Evolutionary conservation across 1,140 invertebrate species (phyloP).

Genomic region (Dysdera silvatica): DNA sequence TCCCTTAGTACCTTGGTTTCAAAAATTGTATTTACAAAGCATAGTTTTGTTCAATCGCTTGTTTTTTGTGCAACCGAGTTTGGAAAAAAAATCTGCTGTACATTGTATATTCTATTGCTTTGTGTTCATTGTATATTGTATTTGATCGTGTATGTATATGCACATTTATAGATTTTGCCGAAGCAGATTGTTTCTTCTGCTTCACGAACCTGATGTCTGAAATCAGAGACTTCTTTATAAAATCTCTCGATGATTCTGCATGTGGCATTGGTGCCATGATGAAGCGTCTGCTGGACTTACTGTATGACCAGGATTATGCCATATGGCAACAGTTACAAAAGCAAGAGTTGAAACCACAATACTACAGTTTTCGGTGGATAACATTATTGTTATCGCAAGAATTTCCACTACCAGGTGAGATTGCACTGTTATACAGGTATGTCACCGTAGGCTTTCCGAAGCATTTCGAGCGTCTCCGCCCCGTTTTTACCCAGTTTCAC

Average conservation of each 20-base stretch:
- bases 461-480: too few species aligned
- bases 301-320: constrained; percentile 66
- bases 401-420: constrained; percentile 70
- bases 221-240: constrained; percentile 95
- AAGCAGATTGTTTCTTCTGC: constrained; percentile 95
- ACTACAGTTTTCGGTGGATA: constrained; percentile 95
- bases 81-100: too few species aligned
- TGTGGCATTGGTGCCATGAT: constrained; percentile 77
- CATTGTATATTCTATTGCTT: too few species aligned
- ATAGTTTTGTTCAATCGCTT: too few species aligned
- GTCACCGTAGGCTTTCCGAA: too few species aligned
- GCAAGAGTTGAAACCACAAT: constrained; percentile 86
- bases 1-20: too few species aligned
- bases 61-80: too few species aligned
- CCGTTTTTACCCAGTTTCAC: too few species aligned
- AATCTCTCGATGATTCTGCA: constrained; percentile 84
- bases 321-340: constrained; percentile 63
- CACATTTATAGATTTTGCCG: constrained; percentile 76
- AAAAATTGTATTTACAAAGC: too few species aligned
- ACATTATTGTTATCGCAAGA: constrained; percentile 95
- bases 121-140: not conserved
- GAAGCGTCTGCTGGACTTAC: constrained; percentile 61
- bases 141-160: not conserved
- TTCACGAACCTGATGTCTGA: constrained; percentile 67
- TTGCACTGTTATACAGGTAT: not conserved